Evolutionary conservation across 2,113 vertebrate genomes (phyloP), one percentile per base, ranked within the genome.

Genomic region (Neolamprologus longior): DNA sequence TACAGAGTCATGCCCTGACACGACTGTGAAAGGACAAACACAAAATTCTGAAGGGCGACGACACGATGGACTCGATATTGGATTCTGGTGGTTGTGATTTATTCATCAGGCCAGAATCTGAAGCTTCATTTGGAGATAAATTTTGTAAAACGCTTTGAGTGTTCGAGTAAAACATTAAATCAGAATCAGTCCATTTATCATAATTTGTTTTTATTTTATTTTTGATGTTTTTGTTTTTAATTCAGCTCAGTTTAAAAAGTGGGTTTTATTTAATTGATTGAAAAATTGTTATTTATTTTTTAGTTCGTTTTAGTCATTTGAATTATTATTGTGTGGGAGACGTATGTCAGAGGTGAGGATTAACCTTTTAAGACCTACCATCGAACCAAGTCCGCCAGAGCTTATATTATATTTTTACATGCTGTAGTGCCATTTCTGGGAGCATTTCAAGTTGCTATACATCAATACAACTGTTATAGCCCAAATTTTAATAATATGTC

Each of bases 1-100:
- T 55, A 31, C 7, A 24, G 13, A 53, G 71, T 86, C 50, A 15
- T 84, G 71, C 28, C 47, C 37, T 42, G 53, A 28, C 31, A 84
- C 12, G 80, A 52, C 13, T 52, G 13, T 76, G 45, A 88, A 91
- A 82, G 54, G 35, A 84, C 61, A 88, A 89, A 76, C n/a, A 88
- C 13, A 84, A 84, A 78, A 13, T 26, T 71, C 24, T 83, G 52
- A 28, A 50, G 24, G 45, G 37, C 2, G 14, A 19, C 14, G 6
- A 21, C 12, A 2, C 7, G 17, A 26, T n/a, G 35, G 26, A 87
- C 7, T 79, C 81, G 14, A 82, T 33, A 5, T 58, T 11, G 13
- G 1, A 47, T 86, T 24, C 40, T 54, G 7, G 6, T 80, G 45
- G 50, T 63, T 76, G n/a, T 52, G n/a, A 9, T 12, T 9, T 24